Percentiles rank a stretch among this genome's conserved stretches.
Evolutionary conservation across 1,140 invertebrate genomes (phyloP).

Genomic region (Acromyrmex charruanus): DNA sequence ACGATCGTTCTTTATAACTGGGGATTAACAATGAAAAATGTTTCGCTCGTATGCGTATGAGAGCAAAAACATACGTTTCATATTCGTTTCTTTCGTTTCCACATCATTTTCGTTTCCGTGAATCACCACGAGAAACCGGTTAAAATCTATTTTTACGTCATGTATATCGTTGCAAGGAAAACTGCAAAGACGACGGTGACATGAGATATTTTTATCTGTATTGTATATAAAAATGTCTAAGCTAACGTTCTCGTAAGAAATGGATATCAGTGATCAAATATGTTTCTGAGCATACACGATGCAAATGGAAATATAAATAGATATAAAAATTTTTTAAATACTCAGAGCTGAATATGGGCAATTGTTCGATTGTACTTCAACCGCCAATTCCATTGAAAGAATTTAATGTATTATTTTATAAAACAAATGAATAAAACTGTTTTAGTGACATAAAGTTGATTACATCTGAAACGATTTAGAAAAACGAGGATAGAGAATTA

Average conservation of each 20-base stretch:
- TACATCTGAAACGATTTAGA: not conserved
- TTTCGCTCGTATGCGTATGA: slow-evolving; percentile 9
- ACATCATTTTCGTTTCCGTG: slow-evolving; percentile 31
- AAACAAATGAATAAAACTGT: not conserved
- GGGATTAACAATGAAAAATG: slow-evolving; percentile 55
- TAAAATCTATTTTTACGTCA: slow-evolving; percentile 25
- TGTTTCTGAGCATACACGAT: not conserved
- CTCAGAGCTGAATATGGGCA: not conserved
- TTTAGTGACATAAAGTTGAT: not conserved
- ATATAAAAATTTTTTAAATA: not conserved
- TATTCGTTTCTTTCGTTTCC: slow-evolving; percentile 9
- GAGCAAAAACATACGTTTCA: slow-evolving; percentile 38
- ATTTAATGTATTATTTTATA: not conserved
- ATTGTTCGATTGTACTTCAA: not conserved
- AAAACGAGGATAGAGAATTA: not conserved
- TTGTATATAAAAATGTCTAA: not conserved
- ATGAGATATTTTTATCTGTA: not conserved
- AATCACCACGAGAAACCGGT: slow-evolving; percentile 34
- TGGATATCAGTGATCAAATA: not conserved
- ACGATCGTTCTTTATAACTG: slow-evolving; percentile 61
- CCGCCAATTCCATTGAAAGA: not conserved
- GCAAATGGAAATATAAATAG: not conserved
- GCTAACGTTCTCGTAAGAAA: not conserved
- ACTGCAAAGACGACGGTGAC: not conserved
- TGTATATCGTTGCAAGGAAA: not conserved